Evolutionary conservation across 2,113 vertebrate species (phyloP), one percentile per base, ranked within the genome.

Genomic region (Engraulis encrasicolus): DNA sequence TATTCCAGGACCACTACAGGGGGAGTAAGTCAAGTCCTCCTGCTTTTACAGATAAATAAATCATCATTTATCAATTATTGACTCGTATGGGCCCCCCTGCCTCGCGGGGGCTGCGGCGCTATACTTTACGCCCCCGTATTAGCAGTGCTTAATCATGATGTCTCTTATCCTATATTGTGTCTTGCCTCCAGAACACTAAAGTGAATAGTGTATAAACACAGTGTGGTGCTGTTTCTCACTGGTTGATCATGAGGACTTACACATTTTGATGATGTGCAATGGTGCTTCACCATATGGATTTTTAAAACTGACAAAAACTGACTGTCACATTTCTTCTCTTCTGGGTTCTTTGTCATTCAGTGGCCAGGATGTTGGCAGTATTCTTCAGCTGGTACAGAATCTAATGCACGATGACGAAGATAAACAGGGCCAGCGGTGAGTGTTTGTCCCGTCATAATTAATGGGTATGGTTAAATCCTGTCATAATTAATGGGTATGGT

Each of bases 1-100:
- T 90, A 97, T 99, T 90, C 97, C 98, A 37, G 98, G 97, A 80
- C 98, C 98, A 0, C 95, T 99, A 79, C 97, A 98, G 91, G 97
- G 96, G 94, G 96, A 97, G 98, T 99, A 94, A 89, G 94, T 86
- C 1, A 94, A 89, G 94, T 86, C 1, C 7, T 14, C 4, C 15
- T 9, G 1, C 38, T 19, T 50, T 52, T 49, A 11, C 2, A 11
- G n/a, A 6, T 58, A 20, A 1, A 18, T 20, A 15, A 6, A 4
- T 7, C n/a, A 9, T 71, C 61, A 34, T 0, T 18, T 18, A 12
- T 20, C 1, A 54, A 27, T 36, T 27, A 71, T 11, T 34, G 27
- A 71, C n/a, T 1, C n/a, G n/a, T n/a, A n/a, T n/a, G n/a, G n/a
- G n/a, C n/a, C n/a, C n/a, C n/a, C n/a, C n/a, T n/a, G n/a, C n/a